Evolutionary conservation across 2,113 vertebrate species (phyloP).

Genomic region (Otis tarda): DNA sequence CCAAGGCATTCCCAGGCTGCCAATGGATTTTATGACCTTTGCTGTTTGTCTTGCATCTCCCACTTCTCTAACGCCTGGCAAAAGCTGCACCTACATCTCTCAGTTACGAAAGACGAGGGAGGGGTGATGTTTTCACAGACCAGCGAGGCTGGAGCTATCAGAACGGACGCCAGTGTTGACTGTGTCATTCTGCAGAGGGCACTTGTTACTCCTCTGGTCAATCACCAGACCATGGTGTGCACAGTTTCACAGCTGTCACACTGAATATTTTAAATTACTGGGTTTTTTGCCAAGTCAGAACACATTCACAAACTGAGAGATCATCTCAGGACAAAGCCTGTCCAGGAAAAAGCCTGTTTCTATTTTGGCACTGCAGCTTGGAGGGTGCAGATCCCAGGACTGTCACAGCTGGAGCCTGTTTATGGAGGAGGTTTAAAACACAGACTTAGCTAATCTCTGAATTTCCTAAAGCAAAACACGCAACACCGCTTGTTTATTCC

Average conservation of each 20-base stretch:
- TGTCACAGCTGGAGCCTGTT: slow-evolving; percentile 16
- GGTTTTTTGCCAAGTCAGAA: slow-evolving; percentile 27
- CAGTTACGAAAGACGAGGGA: background rate
- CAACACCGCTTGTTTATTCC: background rate
- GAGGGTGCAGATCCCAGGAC: background rate
- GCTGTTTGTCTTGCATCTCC: background rate
- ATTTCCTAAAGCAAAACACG: background rate
- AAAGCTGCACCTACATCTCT: background rate
- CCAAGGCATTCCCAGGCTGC: background rate
- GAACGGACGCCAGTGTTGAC: background rate
- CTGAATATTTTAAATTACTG: background rate
- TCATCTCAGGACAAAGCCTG: slow-evolving; percentile 28
- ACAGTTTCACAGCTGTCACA: background rate
- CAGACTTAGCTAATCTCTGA: background rate
- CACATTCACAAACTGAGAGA: background rate
- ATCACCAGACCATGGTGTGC: background rate
- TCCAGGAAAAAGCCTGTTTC: slow-evolving; percentile 39
- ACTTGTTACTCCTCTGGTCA: background rate
- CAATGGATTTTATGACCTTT: background rate
- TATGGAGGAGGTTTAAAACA: slow-evolving; percentile 18
- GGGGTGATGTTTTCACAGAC: background rate
- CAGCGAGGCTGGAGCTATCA: background rate
- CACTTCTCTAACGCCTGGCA: background rate
- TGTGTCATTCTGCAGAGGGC: background rate
- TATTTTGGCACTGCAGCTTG: background rate